phyloP scores from a whole-genome alignment of 35 echinoderm and acorn worm species.

The Lytechinus variegatus region DNA sequence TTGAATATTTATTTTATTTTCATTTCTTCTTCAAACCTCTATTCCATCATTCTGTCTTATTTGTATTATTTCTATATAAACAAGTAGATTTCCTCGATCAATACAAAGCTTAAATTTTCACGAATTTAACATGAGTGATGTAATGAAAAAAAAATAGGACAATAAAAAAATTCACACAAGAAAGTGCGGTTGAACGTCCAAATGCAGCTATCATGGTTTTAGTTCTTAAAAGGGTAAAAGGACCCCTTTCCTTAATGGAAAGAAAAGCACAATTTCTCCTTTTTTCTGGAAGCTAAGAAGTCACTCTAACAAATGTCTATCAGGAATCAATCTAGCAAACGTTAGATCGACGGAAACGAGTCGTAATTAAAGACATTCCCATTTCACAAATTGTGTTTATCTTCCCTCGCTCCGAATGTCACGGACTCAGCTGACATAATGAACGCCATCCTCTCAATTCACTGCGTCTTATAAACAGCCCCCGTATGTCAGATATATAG shows the following conservation, averaged over 20 bases:
- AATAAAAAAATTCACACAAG: no score
- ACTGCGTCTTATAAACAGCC: background rate
- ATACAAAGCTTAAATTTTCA: no score
- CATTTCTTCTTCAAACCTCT: no score
- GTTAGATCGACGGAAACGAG: background rate
- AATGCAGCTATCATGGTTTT: background rate
- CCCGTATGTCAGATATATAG: background rate
- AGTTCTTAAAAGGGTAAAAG: no score
- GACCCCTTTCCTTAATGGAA: no score
- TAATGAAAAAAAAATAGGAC: background rate
- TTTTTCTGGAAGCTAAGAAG: background rate
- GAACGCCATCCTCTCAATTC: background rate
- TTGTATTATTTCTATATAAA: no score
- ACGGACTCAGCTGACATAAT: background rate
- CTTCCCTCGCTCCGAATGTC: background rate
- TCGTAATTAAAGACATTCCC: background rate
- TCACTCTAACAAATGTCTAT: background rate
- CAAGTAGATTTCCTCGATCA: no score
- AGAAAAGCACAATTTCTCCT: no score
- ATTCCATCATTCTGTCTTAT: no score
- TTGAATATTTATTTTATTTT: no score
- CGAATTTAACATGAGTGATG: background rate
- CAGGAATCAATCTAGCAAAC: background rate
- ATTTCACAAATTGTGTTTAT: background rate
- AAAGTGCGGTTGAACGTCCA: no score